These are phyloP conservation scores for Euplexia lucipara DNA, from an alignment of 2,888 invertebrate genomes.

Conservation along the genomic window DNA sequence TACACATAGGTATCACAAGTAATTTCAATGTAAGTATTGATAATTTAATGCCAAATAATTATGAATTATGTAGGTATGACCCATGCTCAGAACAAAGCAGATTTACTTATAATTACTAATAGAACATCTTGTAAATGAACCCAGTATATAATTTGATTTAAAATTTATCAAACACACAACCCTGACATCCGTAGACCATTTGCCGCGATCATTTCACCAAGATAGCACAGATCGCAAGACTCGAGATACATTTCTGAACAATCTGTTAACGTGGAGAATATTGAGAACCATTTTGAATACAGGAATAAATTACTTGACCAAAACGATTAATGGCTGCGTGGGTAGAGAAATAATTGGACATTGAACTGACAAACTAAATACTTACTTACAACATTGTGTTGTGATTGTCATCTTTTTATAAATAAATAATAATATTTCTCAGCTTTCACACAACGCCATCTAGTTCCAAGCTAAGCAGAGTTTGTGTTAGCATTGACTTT, in stretches of 20 bases:
- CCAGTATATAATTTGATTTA: too few relatives aligned
- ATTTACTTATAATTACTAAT: too few relatives aligned
- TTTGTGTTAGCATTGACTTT: too few relatives aligned
- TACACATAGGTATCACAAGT: too few relatives aligned
- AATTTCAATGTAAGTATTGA: too few relatives aligned
- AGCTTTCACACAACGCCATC: too few relatives aligned
- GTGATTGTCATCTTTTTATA: constrained; percentile 14
- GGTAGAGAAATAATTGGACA: constrained; percentile 43
- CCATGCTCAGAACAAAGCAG: too few relatives aligned
- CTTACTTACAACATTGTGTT: neutral
- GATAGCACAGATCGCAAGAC: constrained; percentile 55
- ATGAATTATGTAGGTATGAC: too few relatives aligned
- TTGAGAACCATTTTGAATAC: constrained; percentile 48
- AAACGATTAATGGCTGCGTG: constrained; percentile 34
- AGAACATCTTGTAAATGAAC: too few relatives aligned
- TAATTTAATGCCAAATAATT: too few relatives aligned
- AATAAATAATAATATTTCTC: too few relatives aligned
- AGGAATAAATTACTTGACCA: constrained; percentile 41
- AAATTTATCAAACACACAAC: constrained; percentile 23
- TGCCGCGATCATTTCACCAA: constrained; percentile 58
- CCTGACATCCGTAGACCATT: constrained; percentile 34
- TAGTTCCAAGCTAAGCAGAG: too few relatives aligned
- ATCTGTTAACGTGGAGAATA: constrained; percentile 60
- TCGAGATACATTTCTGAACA: constrained; percentile 57
- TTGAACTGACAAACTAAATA: constrained; percentile 48